Percentiles rank a stretch among this genome's conserved stretches.
Conservation (phyloP, 2,888 invertebrate genomes). For the Petrophora chlorosata region DNA sequence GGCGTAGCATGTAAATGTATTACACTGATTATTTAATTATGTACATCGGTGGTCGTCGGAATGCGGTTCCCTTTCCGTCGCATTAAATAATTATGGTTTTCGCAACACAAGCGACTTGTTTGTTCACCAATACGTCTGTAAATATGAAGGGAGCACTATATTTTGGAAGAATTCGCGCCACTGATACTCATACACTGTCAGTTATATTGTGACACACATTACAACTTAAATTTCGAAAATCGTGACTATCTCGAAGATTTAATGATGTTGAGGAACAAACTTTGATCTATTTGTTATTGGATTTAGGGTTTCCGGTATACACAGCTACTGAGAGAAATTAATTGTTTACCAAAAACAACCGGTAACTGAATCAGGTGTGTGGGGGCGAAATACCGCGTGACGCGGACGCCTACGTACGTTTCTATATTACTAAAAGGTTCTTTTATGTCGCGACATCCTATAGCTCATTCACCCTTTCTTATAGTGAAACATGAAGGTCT, state of each 20-base stretch:
- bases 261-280: too few relatives aligned
- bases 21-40: slow-evolving; percentile 14
- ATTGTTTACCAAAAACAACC: slow-evolving; percentile 2
- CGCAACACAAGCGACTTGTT: slow-evolving; percentile 2
- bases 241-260: too few relatives aligned
- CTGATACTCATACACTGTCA: too few relatives aligned
- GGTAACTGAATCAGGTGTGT: slow-evolving; percentile 4
- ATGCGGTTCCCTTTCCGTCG: slow-evolving; percentile 19
- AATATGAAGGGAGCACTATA: too few relatives aligned
- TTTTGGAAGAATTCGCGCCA: too few relatives aligned
- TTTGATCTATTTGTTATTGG: slow-evolving; percentile 15
- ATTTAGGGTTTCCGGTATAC: background rate
- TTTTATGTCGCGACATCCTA: too few relatives aligned
- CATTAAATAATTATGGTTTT: slow-evolving; percentile 13
- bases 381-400: slow-evolving; percentile 1
- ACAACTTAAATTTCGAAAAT: too few relatives aligned
- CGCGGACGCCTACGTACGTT: background rate
- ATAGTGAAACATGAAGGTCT: too few relatives aligned
- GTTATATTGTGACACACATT: too few relatives aligned
- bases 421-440: background rate
- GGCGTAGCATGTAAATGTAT: background rate
- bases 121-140: background rate
- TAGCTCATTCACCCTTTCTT: too few relatives aligned
- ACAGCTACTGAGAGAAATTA: background rate
- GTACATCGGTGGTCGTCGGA: slow-evolving; percentile 5